These are phyloP conservation scores for Chionodraco myersi DNA, from an alignment of 2,113 vertebrate genomes.

Conservation along the genomic window DNA sequence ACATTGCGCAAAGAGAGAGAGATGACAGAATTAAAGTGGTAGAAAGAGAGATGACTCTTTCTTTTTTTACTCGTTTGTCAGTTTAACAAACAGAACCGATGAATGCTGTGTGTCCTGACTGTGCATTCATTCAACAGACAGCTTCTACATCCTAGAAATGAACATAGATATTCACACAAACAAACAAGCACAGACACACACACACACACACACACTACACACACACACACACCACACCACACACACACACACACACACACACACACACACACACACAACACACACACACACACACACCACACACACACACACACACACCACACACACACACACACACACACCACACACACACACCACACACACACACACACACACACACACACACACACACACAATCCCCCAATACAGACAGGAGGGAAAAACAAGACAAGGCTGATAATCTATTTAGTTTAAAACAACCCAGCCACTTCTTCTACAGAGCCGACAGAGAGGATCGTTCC, in stretches of 20 bases:
- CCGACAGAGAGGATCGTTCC: conserved; percentile 32
- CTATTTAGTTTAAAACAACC: conserved; percentile 32
- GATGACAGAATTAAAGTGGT: conserved; percentile 1
- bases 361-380: too few relatives aligned
- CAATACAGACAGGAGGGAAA: not conserved
- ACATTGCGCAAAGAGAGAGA: not conserved
- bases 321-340: not conserved
- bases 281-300: not conserved
- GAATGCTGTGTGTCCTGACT: not conserved
- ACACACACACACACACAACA: not conserved
- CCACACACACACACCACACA: not conserved
- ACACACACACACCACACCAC: not conserved
- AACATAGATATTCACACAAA: conserved; percentile 20
- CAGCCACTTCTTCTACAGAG: not conserved
- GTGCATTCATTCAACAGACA: conserved; percentile 15
- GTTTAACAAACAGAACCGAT: conserved; percentile 7
- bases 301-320: not conserved
- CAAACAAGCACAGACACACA: not conserved
- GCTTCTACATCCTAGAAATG: conserved; percentile 7
- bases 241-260: not conserved
- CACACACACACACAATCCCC: not conserved
- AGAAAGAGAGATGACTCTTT: not conserved
- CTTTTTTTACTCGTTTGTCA: not conserved
- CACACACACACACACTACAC: not conserved
- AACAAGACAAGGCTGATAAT: conserved; percentile 35